Percentiles rank a stretch among this genome's conserved stretches.
Conservation (phyloP, 1,140 invertebrate genomes). For the Formica exsecta region DNA sequence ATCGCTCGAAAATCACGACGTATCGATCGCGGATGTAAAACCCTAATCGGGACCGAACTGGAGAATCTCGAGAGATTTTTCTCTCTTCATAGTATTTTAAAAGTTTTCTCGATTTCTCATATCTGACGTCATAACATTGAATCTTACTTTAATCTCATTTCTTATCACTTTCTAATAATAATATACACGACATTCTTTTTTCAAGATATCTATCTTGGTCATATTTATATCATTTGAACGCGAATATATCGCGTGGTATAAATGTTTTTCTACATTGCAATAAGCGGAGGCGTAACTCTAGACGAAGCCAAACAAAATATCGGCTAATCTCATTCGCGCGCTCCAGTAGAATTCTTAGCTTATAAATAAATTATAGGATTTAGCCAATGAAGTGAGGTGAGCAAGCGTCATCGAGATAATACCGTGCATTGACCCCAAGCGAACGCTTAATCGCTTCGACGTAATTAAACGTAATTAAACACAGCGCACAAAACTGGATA, state of each 20-base stretch:
- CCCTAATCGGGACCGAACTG: neutral
- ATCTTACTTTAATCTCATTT: conserved; percentile 43
- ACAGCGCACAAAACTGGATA: conserved; percentile 15
- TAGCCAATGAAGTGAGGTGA: conserved; percentile 68
- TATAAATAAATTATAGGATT: conserved; percentile 79
- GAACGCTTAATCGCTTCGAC: conserved; percentile 63
- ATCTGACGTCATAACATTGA: neutral
- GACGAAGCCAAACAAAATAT: conserved; percentile 67
- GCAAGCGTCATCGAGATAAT: conserved; percentile 75
- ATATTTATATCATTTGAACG: neutral
- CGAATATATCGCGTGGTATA: neutral
- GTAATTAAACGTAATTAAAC: conserved; percentile 45
- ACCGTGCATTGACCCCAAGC: conserved; percentile 77
- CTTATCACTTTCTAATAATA: neutral
- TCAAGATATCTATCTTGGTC: neutral
- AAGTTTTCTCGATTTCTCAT: conserved; percentile 12
- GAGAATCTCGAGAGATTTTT: conserved; percentile 30
- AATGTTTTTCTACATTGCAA: too few species aligned
- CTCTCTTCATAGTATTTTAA: neutral
- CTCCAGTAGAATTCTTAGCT: neutral
- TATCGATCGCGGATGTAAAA: conserved; percentile 3
- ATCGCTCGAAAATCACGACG: conserved; percentile 65
- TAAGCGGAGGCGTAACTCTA: conserved; percentile 6
- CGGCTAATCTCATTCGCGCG: conserved; percentile 30
- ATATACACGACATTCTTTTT: neutral